These are phyloP conservation scores for Caenorhabditis drosophilae DNA, from an alignment of 2,888 invertebrate genomes.

Conservation along the genomic window DNA sequence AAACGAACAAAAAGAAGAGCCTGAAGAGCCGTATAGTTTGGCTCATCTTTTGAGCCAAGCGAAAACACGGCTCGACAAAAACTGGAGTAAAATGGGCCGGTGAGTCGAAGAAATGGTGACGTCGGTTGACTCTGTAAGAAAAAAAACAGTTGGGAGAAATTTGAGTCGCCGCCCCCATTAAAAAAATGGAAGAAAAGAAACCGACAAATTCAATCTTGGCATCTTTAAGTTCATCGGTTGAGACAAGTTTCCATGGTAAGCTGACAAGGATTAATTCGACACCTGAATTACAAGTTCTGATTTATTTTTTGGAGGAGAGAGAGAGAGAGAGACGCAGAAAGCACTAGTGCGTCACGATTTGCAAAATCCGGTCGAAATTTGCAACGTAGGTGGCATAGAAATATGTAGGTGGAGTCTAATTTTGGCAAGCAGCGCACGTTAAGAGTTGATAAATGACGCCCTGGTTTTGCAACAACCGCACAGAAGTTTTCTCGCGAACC, in stretches of 20 bases:
- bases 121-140: slow-evolving; percentile 15
- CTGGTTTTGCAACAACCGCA: no score
- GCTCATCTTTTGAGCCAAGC: slow-evolving; percentile 43
- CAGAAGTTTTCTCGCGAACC: no score
- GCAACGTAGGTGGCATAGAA: no score
- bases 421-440: no score
- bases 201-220: slow-evolving; percentile 47
- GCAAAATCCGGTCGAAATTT: no score
- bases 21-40: slow-evolving; percentile 51
- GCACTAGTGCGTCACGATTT: no score
- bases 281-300: no score
- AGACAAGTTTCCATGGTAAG: slow-evolving; percentile 46
- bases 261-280: slow-evolving; percentile 42
- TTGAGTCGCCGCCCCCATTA: background rate
- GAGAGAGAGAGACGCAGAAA: no score
- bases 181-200: background rate
- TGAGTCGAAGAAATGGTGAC: slow-evolving; percentile 18
- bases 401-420: no score
- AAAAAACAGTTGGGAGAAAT: no score
- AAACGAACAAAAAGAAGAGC: slow-evolving; percentile 21
- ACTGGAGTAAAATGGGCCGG: slow-evolving; percentile 9
- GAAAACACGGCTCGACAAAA: slow-evolving; percentile 47
- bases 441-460: no score
- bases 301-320: no score
- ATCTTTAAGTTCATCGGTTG: slow-evolving; percentile 30